A percentile compares a stretch with the other conserved stretches of the same genome.
Evolutionary conservation across 1,140 invertebrate genomes (phyloP).

Genomic region (Lutraria rhynchaena): DNA sequence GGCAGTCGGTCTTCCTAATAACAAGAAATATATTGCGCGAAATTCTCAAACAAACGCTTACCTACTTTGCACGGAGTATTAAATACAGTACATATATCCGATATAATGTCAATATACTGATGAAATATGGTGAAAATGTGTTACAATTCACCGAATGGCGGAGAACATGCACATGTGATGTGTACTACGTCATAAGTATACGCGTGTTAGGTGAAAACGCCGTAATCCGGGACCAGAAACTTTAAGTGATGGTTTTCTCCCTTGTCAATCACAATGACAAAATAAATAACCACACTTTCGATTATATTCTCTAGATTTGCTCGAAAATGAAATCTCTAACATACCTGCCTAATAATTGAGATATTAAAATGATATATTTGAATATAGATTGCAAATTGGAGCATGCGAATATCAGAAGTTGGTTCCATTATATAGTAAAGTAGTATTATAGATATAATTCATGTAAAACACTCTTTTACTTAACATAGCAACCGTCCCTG

Average conservation of each 20-base stretch:
- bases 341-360: neutral
- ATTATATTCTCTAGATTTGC: neutral
- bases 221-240: neutral
- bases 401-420: no score
- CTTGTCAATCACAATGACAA: neutral
- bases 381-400: no score
- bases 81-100: no score
- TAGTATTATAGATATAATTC: no score
- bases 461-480: no score
- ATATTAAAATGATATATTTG: neutral
- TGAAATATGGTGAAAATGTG: slow-evolving; percentile 10
- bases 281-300: neutral
- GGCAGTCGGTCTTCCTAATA: no score
- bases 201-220: neutral
- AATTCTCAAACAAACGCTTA: no score
- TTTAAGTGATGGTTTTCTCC: neutral
- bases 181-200: slow-evolving; percentile 20
- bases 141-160: neutral
- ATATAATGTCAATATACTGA: no score
- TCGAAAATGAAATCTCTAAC: neutral
- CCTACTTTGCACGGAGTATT: no score
- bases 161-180: slow-evolving; percentile 36
- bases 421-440: no score
- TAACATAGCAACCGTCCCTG: no score
- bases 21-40: no score